phyloP scores from a whole-genome alignment of 2,113 vertebrate species.

The Myodes glareolus region DNA sequence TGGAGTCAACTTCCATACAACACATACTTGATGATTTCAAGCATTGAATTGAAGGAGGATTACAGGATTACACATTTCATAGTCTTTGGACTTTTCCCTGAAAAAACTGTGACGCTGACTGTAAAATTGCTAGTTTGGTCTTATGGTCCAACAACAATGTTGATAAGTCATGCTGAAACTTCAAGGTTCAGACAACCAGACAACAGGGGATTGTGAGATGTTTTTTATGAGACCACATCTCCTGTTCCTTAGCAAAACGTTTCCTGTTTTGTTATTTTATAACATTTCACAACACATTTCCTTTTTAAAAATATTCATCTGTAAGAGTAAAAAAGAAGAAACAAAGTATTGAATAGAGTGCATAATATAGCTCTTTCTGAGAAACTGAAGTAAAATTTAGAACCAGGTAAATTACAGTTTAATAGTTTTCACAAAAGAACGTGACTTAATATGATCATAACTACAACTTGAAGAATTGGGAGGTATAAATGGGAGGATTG shows the following conservation, averaged over 20 bases:
- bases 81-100: background rate
- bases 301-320: background rate
- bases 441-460: background rate
- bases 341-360: background rate
- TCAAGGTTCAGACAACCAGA: background rate
- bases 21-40: background rate
- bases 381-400: background rate
- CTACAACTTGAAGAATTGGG: background rate
- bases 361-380: background rate
- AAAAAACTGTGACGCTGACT: background rate
- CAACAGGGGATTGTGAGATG: background rate
- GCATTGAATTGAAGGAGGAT: background rate
- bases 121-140: background rate
- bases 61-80: background rate
- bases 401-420: background rate
- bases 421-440: background rate
- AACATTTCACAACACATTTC: background rate
- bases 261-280: background rate
- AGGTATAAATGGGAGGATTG: background rate
- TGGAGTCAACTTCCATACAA: background rate
- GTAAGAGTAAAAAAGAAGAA: background rate
- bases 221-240: background rate
- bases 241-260: background rate
- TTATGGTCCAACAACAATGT: accelerated
- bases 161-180: background rate